These are phyloP conservation scores for Calcarius lapponicus DNA, from an alignment of 2,797 vertebrate genomes.

Conservation along the genomic window DNA sequence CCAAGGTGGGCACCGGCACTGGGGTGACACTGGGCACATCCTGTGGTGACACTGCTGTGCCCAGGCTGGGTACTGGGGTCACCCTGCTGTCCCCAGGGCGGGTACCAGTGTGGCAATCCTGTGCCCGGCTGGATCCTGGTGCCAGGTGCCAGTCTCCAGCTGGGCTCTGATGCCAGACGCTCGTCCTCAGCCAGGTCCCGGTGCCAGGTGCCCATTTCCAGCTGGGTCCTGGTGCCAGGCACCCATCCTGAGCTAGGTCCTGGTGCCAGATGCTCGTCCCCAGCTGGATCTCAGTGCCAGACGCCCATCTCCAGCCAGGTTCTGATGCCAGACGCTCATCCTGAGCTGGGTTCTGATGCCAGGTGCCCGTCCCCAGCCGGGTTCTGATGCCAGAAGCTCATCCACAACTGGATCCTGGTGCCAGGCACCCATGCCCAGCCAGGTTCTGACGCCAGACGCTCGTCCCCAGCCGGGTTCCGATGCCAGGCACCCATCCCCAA, in stretches of 20 bases:
- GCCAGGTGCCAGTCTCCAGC: neutral
- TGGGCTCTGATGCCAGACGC: fast-evolving
- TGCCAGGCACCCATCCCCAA: fast-evolving
- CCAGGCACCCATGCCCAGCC: fast-evolving
- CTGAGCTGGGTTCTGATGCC: no score
- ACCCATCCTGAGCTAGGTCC: neutral
- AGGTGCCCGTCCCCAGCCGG: fast-evolving
- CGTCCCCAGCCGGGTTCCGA: neutral
- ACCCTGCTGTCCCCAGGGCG: neutral
- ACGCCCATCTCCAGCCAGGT: no score
- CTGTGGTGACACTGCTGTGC: neutral
- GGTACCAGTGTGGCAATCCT: no score
- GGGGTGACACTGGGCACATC: no score
- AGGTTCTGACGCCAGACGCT: fast-evolving
- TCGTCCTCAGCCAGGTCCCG: fast-evolving
- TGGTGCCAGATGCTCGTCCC: no score
- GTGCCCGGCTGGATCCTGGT: neutral
- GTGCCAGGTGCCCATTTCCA: fast-evolving
- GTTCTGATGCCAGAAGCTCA: fast-evolving
- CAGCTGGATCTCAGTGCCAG: no score
- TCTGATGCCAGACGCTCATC: no score
- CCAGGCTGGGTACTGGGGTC: fast-evolving
- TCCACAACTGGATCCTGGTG: fast-evolving
- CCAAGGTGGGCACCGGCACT: no score
- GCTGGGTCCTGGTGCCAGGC: no score